Evolutionary conservation across 1,140 invertebrate genomes (phyloP).

Genomic region (Drosophila melanica): DNA sequence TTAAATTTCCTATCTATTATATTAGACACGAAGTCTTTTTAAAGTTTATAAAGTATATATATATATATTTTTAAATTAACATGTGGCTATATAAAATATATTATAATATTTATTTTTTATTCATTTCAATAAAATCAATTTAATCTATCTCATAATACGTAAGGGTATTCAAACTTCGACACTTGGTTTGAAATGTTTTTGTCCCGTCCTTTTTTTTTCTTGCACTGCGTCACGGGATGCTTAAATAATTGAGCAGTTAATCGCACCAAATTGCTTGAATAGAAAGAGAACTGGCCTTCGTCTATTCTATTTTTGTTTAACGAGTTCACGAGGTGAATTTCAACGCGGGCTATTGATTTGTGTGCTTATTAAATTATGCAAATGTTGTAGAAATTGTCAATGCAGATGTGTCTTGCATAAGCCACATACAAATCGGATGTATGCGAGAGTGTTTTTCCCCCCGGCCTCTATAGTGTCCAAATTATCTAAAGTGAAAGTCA

Average conservation of each 20-base stretch:
- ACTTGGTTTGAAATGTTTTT: background rate
- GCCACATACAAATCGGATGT: slow-evolving; percentile 1
- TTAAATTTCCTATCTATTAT: too few relatives aligned
- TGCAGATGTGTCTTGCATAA: slow-evolving; percentile 51
- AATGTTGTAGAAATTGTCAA: slow-evolving; percentile 67
- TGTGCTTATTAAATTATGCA: slow-evolving; percentile 79
- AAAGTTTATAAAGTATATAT: too few relatives aligned
- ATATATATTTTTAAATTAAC: too few relatives aligned
- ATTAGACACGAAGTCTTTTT: too few relatives aligned
- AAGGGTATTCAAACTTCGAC: background rate
- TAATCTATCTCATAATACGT: background rate
- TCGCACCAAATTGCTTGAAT: slow-evolving; percentile 80
- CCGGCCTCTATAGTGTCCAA: slow-evolving; percentile 36
- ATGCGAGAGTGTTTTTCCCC: background rate
- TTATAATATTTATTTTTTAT: too few relatives aligned
- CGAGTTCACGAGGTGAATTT: slow-evolving; percentile 15
- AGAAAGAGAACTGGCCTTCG: slow-evolving; percentile 61
- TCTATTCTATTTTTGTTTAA: slow-evolving; percentile 12
- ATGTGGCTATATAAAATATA: background rate
- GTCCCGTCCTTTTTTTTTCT: slow-evolving; percentile 11
- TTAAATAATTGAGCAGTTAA: slow-evolving; percentile 82
- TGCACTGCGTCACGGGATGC: slow-evolving; percentile 63
- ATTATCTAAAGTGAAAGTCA: slow-evolving; percentile 66
- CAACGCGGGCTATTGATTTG: slow-evolving; percentile 49
- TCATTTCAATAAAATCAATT: background rate